A percentile compares a stretch with the other conserved stretches of the same genome.
These are phyloP conservation scores for Macrocentrus cingulum DNA, from an alignment of 1,140 invertebrate genomes.

Conservation along the genomic window DNA sequence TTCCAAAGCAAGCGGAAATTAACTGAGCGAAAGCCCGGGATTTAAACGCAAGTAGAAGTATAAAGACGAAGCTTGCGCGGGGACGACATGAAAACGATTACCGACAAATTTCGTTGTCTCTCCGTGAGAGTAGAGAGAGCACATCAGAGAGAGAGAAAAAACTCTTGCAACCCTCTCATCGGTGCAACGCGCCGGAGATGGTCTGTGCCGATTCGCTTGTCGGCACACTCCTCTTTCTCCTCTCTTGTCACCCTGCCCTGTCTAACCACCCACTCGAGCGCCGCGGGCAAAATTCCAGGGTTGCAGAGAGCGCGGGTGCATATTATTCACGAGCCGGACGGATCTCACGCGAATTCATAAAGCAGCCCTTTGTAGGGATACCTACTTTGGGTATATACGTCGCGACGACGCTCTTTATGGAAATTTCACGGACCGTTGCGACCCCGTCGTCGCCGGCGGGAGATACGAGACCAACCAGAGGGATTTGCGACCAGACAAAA, in stretches of 20 bases:
- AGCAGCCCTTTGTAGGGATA: conserved; percentile 54
- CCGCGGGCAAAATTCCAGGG: conserved; percentile 19
- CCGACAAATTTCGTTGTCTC: conserved; percentile 23
- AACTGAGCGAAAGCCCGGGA: conserved; percentile 24
- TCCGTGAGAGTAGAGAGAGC: background rate
- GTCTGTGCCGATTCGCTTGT: background rate
- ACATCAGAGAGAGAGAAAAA: background rate
- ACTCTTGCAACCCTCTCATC: conserved; percentile 8
- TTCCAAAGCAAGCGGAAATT: conserved; percentile 32
- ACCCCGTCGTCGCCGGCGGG: background rate
- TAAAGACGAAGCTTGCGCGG: background rate
- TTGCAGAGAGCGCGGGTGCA: conserved; percentile 39
- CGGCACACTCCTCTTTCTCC: background rate
- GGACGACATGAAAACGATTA: conserved; percentile 27
- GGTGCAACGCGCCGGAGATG: no score
- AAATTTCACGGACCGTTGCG: conserved; percentile 47
- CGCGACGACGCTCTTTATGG: conserved; percentile 51
- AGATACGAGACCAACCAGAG: conserved; percentile 8
- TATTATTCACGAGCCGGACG: conserved; percentile 55
- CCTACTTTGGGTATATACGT: conserved; percentile 38
- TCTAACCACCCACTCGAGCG: background rate
- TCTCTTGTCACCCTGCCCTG: background rate
- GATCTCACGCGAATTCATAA: conserved; percentile 57
- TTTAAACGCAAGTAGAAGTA: conserved; percentile 7
- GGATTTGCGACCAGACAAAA: background rate